These are phyloP conservation scores for Hypomecis atomaria DNA, from an alignment of 2,888 invertebrate species.

Conservation along the genomic window DNA sequence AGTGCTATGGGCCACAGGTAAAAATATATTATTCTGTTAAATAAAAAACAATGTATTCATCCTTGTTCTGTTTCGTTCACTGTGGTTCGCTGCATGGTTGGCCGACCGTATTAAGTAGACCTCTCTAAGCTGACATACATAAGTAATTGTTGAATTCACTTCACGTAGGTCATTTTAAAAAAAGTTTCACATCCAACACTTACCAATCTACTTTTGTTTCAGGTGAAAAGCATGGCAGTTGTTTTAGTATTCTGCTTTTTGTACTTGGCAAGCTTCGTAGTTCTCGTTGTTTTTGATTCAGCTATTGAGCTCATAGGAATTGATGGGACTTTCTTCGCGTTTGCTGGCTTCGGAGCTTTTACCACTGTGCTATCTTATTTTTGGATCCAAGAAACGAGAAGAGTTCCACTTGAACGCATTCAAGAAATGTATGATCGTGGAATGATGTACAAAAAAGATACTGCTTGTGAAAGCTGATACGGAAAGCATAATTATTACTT, in stretches of 20 bases:
- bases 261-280: slow-evolving; percentile 48
- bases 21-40: too few relatives aligned
- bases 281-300: slow-evolving; percentile 48
- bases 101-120: too few relatives aligned
- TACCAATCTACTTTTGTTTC: slow-evolving; percentile 30
- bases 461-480: slow-evolving; percentile 3
- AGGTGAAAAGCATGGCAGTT: slow-evolving; percentile 53
- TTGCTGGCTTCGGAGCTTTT: slow-evolving; percentile 49
- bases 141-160: too few relatives aligned
- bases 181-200: too few relatives aligned
- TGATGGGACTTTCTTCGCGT: slow-evolving; percentile 63
- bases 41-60: too few relatives aligned
- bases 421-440: slow-evolving; percentile 52
- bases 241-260: slow-evolving; percentile 40
- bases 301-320: slow-evolving; percentile 53
- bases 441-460: slow-evolving; percentile 44
- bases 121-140: too few relatives aligned
- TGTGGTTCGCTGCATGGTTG: too few relatives aligned
- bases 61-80: too few relatives aligned
- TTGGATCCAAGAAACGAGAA: slow-evolving; percentile 66
- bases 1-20: slow-evolving; percentile 55
- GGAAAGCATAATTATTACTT: background rate
- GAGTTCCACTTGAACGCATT: slow-evolving; percentile 55
- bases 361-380: slow-evolving; percentile 52
- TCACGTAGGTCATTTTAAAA: too few relatives aligned